Conservation (phyloP, 1,140 invertebrate genomes). For the Ips nitidus region DNA sequence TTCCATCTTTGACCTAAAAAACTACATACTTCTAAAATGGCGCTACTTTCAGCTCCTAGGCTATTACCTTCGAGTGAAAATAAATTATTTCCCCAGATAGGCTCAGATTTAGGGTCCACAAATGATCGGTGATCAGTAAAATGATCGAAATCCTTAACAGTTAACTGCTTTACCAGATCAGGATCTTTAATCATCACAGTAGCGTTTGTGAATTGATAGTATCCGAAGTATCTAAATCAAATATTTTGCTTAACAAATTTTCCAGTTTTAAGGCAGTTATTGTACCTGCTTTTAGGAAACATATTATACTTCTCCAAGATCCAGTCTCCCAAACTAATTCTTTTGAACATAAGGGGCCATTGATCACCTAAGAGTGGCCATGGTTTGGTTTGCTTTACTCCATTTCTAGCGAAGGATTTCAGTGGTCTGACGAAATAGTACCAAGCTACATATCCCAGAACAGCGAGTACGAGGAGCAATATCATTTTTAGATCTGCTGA, state of each 20-base stretch:
- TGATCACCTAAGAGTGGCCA: constrained; percentile 50
- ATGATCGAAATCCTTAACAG: constrained; percentile 57
- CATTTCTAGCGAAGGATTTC: constrained; percentile 53
- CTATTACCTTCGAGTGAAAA: constrained; percentile 56
- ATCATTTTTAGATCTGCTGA: neutral
- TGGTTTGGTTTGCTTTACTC: constrained; percentile 52
- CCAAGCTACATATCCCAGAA: neutral
- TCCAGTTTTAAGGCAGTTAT: neutral
- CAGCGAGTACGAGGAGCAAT: neutral
- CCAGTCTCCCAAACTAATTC: constrained; percentile 20
- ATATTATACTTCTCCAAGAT: constrained; percentile 29
- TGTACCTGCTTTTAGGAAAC: constrained; percentile 37
- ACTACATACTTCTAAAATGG: neutral
- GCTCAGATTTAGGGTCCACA: constrained; percentile 54
- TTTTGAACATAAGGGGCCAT: constrained; percentile 13
- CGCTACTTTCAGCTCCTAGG: neutral
- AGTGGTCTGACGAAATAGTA: constrained; percentile 36
- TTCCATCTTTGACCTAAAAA: constrained; percentile 49
- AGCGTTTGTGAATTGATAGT: constrained; percentile 53
- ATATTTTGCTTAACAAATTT: neutral
- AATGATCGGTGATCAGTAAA: constrained; percentile 55
- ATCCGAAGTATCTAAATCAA: constrained; percentile 49
- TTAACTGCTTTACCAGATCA: constrained; percentile 55
- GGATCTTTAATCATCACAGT: constrained; percentile 52
- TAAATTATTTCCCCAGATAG: constrained; percentile 57